Evolutionary conservation across 23 tunicate species (phyloP).

Genomic region (Ciona savignyi): DNA sequence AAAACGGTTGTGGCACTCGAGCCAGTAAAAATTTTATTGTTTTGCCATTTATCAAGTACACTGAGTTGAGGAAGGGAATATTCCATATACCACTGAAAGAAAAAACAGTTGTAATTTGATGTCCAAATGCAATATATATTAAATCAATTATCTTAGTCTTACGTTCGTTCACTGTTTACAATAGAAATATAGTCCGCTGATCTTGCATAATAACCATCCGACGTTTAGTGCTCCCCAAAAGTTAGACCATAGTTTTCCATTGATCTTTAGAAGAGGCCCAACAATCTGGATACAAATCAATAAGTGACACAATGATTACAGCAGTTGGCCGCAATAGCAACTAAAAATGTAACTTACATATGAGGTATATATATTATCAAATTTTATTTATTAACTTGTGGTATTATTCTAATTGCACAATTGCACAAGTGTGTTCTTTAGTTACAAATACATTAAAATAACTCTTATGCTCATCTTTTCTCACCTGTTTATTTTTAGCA

Average conservation of each 20-base stretch:
- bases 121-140: not conserved
- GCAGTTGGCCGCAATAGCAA: not conserved
- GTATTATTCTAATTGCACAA: too few relatives aligned
- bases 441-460: constrained; percentile 30
- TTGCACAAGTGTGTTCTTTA: constrained; percentile 47
- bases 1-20: constrained; percentile 21
- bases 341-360: not conserved
- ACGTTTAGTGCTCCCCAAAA: constrained; percentile 96
- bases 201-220: constrained; percentile 84
- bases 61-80: constrained; percentile 67
- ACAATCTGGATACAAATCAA: constrained; percentile 22
- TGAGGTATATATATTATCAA: not conserved
- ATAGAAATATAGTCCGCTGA: constrained; percentile 78
- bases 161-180: constrained; percentile 62
- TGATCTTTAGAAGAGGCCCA: constrained; percentile 59
- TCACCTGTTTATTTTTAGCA: constrained; percentile 57
- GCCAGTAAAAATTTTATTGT: constrained; percentile 15
- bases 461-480: constrained; percentile 7
- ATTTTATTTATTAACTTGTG: too few relatives aligned
- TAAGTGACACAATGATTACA: not conserved
- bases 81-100: constrained; percentile 83
- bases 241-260: constrained; percentile 81
- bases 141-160: not conserved
- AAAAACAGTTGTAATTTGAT: not conserved
- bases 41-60: constrained; percentile 43